These are phyloP conservation scores for Drosophila subobscura DNA, from an alignment of 1,140 invertebrate genomes.

Conservation along the genomic window DNA sequence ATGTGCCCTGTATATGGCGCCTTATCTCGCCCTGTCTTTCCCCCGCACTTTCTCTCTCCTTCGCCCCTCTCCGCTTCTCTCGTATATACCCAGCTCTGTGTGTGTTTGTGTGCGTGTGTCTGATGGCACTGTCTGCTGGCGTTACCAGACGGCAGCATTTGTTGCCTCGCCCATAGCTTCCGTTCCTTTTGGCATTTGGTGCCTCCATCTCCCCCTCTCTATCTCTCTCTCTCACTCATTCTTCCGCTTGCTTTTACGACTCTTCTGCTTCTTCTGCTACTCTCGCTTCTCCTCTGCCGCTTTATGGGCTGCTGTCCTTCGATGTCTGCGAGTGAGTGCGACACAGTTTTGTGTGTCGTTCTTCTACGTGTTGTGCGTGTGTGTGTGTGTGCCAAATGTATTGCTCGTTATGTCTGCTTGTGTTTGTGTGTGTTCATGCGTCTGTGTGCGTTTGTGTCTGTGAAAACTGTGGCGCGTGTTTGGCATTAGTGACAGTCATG, in stretches of 20 bases:
- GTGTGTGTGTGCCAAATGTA: conserved; percentile 64
- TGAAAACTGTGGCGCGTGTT: conserved; percentile 77
- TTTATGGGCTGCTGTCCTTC: conserved; percentile 12
- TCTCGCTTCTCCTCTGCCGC: not conserved
- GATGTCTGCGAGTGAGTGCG: conserved; percentile 55
- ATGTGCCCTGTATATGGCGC: conserved; percentile 55
- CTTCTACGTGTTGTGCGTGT: conserved; percentile 7
- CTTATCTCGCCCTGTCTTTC: conserved; percentile 34
- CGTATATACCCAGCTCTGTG: conserved; percentile 20
- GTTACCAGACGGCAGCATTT: conserved; percentile 53
- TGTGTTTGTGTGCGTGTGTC: conserved; percentile 37
- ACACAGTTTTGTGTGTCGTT: conserved; percentile 69
- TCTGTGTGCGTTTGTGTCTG: conserved; percentile 64
- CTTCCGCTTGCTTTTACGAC: conserved; percentile 24
- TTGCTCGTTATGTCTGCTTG: conserved; percentile 44
- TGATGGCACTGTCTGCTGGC: conserved; percentile 62
- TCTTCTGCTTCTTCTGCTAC: conserved; percentile 15
- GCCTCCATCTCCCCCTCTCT: not conserved
- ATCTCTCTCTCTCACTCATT: conserved; percentile 11
- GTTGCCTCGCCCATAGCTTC: conserved; percentile 50
- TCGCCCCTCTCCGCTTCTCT: not conserved
- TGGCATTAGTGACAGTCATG: conserved; percentile 82
- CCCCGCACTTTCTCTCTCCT: not conserved
- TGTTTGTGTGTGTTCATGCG: conserved; percentile 6
- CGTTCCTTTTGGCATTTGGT: conserved; percentile 24